These are phyloP conservation scores for Platycheirus rosarum DNA, from an alignment of 2,888 invertebrate genomes.

Conservation along the genomic window DNA sequence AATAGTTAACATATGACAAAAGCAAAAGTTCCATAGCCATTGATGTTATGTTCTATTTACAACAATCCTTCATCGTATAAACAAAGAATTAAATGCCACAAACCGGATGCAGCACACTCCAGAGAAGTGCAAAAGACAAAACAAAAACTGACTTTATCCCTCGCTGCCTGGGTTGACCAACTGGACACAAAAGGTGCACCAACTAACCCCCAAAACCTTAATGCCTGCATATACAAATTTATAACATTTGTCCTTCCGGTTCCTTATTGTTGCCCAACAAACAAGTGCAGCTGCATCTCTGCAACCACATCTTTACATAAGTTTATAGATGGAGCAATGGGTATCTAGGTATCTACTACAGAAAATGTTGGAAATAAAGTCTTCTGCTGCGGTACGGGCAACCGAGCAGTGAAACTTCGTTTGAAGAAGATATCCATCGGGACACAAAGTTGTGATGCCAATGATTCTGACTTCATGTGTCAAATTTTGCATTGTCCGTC, in stretches of 20 bases:
- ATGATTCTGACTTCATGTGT: conserved; percentile 45
- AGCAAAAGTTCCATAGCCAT: not conserved
- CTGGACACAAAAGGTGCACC: not conserved
- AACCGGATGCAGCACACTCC: not conserved
- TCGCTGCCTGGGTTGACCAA: not conserved
- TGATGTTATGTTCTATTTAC: conserved; percentile 8
- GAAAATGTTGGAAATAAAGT: conserved; percentile 29
- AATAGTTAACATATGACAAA: conserved; percentile 21
- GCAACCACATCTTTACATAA: conserved; percentile 35
- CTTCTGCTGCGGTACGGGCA: not conserved
- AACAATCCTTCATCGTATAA: not conserved
- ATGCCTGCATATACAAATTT: conserved; percentile 21
- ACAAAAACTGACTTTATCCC: conserved; percentile 7
- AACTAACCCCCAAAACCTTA: not conserved
- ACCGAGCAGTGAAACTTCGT: conserved; percentile 50
- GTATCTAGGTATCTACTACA: conserved; percentile 4
- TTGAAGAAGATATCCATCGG: conserved; percentile 28
- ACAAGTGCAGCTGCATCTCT: conserved; percentile 10
- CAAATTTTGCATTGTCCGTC: conserved; percentile 52
- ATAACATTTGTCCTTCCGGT: conserved; percentile 13
- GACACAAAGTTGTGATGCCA: conserved; percentile 29
- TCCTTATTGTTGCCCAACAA: too few species aligned
- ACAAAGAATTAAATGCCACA: conserved; percentile 14
- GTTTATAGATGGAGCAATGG: not conserved
- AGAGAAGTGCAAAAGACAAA: not conserved